Evolutionary conservation across 2,797 vertebrate genomes (phyloP).

Genomic region (Gymnodraco acuticeps): DNA sequence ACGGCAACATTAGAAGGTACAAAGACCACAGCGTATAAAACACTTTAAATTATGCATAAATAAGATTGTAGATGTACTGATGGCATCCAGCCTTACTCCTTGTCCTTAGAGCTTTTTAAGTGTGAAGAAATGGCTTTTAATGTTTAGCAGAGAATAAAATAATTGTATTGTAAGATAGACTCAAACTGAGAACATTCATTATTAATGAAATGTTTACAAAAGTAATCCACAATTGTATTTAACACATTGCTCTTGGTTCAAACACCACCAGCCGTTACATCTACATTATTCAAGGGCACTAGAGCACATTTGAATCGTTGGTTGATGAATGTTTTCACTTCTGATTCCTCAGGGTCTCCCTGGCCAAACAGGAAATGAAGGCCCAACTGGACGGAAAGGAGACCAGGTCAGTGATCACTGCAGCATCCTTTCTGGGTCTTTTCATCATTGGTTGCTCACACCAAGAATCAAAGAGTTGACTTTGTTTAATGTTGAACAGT

Average conservation of each 20-base stretch:
- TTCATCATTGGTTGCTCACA: background rate
- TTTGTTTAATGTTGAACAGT: background rate
- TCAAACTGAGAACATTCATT: too few relatives aligned
- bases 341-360: slow-evolving; percentile 80
- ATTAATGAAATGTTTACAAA: background rate
- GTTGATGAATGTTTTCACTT: background rate
- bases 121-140: too few relatives aligned
- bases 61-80: too few relatives aligned
- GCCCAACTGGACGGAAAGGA: slow-evolving; percentile 86
- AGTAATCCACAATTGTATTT: background rate
- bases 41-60: too few relatives aligned
- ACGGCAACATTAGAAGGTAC: too few relatives aligned
- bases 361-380: slow-evolving; percentile 82
- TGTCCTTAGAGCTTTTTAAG: too few relatives aligned
- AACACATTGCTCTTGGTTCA: background rate
- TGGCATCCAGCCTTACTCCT: too few relatives aligned
- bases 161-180: too few relatives aligned
- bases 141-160: too few relatives aligned
- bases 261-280: background rate
- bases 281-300: background rate
- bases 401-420: slow-evolving; percentile 83
- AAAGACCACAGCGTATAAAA: too few relatives aligned
- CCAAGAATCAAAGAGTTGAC: background rate
- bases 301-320: background rate
- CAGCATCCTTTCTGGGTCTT: background rate